These are phyloP conservation scores for Pimpla rufipes DNA, from an alignment of 2,888 invertebrate genomes.

Conservation along the genomic window DNA sequence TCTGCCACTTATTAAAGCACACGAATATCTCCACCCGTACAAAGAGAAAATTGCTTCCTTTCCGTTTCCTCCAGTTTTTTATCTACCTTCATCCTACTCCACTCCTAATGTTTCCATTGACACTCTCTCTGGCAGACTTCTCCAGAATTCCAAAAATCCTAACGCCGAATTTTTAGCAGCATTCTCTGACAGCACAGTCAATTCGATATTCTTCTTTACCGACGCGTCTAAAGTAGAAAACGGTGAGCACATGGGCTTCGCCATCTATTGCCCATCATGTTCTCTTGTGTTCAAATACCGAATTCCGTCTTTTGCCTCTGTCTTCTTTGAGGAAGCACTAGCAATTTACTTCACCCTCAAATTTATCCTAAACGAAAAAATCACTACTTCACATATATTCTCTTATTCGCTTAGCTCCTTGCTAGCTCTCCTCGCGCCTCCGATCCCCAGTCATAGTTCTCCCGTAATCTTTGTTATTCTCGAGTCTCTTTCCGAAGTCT, in stretches of 20 bases:
- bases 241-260: background rate
- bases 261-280: background rate
- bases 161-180: background rate
- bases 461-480: background rate
- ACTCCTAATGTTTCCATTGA: background rate
- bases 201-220: background rate
- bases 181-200: background rate
- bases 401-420: background rate
- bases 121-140: background rate
- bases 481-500: background rate
- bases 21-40: background rate
- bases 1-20: background rate
- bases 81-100: background rate
- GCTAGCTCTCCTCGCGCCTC: no score
- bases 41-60: background rate
- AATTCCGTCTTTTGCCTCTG: background rate
- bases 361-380: background rate
- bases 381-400: background rate
- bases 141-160: background rate
- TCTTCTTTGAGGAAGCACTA: conserved; percentile 37
- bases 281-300: background rate
- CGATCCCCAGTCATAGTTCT: background rate
- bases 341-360: background rate
- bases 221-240: no score
- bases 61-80: background rate